These are phyloP conservation scores for Drosophila borborema DNA, from an alignment of 2,888 invertebrate species.

Conservation along the genomic window DNA sequence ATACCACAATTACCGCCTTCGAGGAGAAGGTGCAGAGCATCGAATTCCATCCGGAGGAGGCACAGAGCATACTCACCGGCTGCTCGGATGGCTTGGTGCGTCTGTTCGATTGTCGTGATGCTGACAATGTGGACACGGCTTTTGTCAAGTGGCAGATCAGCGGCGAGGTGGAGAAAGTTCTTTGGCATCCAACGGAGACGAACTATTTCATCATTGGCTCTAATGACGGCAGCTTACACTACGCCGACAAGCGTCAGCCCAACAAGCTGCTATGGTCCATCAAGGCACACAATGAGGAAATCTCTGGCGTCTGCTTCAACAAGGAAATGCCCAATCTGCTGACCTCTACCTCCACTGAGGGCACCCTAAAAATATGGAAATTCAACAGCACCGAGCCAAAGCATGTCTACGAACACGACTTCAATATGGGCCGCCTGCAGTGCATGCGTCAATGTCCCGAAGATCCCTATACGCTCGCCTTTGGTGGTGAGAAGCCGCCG, in stretches of 20 bases:
- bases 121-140: slow-evolving; percentile 86
- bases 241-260: slow-evolving; percentile 90
- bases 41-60: slow-evolving; percentile 93
- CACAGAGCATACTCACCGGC: slow-evolving; percentile 93
- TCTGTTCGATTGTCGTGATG: slow-evolving; percentile 94
- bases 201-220: slow-evolving; percentile 90
- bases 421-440: slow-evolving; percentile 90
- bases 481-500: slow-evolving; percentile 94
- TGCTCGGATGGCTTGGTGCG: slow-evolving; percentile 92
- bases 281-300: slow-evolving; percentile 93
- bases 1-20: slow-evolving; percentile 90
- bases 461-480: slow-evolving; percentile 91
- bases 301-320: slow-evolving; percentile 93
- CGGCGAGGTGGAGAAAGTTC: slow-evolving; percentile 93
- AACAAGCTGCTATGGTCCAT: slow-evolving; percentile 89
- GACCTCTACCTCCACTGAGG: slow-evolving; percentile 92
- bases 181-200: slow-evolving; percentile 93
- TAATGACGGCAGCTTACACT: slow-evolving; percentile 89
- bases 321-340: slow-evolving; percentile 90
- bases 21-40: slow-evolving; percentile 94
- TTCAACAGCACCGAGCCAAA: slow-evolving; percentile 79
- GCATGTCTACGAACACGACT: slow-evolving; percentile 85
- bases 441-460: slow-evolving; percentile 92
- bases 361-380: slow-evolving; percentile 95
- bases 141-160: slow-evolving; percentile 88